These are phyloP conservation scores for Standfussiana lucernea DNA, from an alignment of 2,888 invertebrate species.

Conservation along the genomic window DNA sequence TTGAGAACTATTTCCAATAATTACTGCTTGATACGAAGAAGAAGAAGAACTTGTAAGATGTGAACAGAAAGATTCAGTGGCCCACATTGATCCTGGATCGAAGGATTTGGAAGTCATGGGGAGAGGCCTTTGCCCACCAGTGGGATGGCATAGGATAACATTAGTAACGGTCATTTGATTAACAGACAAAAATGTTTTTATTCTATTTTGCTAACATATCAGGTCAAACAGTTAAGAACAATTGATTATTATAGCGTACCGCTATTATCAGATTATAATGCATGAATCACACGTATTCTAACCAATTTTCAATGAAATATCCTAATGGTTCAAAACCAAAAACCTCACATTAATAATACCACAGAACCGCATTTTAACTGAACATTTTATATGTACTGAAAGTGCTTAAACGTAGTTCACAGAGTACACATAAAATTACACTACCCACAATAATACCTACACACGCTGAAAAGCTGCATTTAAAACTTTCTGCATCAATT, in stretches of 20 bases:
- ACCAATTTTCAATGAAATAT: conserved; percentile 3
- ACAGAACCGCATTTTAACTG: conserved; percentile 23
- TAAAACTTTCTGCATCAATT: conserved; percentile 16
- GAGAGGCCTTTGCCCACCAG: too few relatives aligned
- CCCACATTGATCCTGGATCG: too few relatives aligned
- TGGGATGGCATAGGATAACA: too few relatives aligned
- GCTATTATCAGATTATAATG: background rate
- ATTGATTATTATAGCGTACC: background rate
- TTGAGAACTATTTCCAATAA: too few relatives aligned
- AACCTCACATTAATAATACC: conserved; percentile 22
- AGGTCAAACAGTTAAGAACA: background rate
- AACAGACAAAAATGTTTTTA: background rate
- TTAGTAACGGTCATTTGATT: too few relatives aligned
- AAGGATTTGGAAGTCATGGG: too few relatives aligned
- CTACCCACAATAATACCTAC: background rate
- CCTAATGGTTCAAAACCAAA: background rate
- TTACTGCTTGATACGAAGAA: background rate
- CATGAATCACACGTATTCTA: background rate
- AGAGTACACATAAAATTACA: conserved; percentile 12
- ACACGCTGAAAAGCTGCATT: conserved; percentile 5
- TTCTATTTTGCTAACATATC: background rate
- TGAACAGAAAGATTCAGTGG: too few relatives aligned
- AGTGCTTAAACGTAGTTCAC: background rate
- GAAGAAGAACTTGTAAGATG: too few relatives aligned
- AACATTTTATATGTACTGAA: conserved; percentile 5